phyloP scores from a whole-genome alignment of 2,888 invertebrate genomes.

The Mylabris sibirica region DNA sequence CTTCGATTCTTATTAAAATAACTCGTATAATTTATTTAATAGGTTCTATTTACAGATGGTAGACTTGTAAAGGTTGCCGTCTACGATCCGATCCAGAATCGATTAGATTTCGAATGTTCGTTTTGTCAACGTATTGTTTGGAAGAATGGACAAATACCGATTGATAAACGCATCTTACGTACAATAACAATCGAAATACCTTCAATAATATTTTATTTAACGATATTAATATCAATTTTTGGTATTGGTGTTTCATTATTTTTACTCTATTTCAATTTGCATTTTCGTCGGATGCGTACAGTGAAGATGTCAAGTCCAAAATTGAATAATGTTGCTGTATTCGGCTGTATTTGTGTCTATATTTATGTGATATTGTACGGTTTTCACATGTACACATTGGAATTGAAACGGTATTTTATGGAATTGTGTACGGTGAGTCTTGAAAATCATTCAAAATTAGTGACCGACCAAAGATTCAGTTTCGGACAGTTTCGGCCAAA shows the following conservation, averaged over 20 bases:
- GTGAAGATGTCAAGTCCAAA: slow-evolving; percentile 93
- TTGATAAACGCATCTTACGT: slow-evolving; percentile 79
- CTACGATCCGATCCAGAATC: slow-evolving; percentile 69
- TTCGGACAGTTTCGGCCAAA: no score
- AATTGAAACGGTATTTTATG: slow-evolving; percentile 74
- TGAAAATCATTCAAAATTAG: no score
- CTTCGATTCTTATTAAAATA: not conserved
- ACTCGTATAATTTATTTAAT: not conserved
- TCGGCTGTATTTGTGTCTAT: slow-evolving; percentile 91
- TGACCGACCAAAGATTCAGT: no score
- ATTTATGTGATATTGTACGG: slow-evolving; percentile 86
- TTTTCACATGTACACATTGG: slow-evolving; percentile 81
- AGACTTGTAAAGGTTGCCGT: slow-evolving; percentile 76
- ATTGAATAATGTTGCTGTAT: slow-evolving; percentile 89
- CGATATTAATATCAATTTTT: slow-evolving; percentile 75
- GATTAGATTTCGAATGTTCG: slow-evolving; percentile 73
- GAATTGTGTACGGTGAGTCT: slow-evolving; percentile 85
- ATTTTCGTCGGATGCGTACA: slow-evolving; percentile 82
- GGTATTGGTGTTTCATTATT: slow-evolving; percentile 79
- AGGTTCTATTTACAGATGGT: slow-evolving; percentile 67
- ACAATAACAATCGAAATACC: slow-evolving; percentile 80
- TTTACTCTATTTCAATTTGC: slow-evolving; percentile 83
- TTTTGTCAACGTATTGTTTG: slow-evolving; percentile 74
- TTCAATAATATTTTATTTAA: slow-evolving; percentile 76
- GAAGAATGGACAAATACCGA: slow-evolving; percentile 81